These are phyloP conservation scores for Tinea semifulvella DNA, from an alignment of 2,888 invertebrate species.

Conservation along the genomic window DNA sequence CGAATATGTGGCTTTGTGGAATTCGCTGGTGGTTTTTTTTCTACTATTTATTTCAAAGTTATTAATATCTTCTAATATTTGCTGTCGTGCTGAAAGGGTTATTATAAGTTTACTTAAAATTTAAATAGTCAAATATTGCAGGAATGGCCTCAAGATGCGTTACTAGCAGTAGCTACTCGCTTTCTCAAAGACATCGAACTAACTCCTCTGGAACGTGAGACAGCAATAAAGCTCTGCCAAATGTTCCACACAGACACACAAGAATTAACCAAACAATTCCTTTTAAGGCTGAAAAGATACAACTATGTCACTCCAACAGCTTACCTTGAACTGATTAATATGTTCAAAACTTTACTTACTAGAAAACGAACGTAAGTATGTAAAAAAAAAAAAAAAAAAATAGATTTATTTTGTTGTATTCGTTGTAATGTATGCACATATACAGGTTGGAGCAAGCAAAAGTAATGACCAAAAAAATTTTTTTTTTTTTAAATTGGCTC, in stretches of 20 bases:
- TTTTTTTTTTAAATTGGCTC: too few species aligned
- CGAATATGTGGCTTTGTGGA: too few species aligned
- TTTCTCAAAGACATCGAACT: slow-evolving; percentile 85
- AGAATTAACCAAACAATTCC: slow-evolving; percentile 72
- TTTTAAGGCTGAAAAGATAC: slow-evolving; percentile 72
- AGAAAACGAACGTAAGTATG: slow-evolving; percentile 76
- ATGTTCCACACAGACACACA: slow-evolving; percentile 88
- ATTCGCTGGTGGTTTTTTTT: too few species aligned
- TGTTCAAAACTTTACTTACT: slow-evolving; percentile 81
- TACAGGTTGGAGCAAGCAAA: too few species aligned
- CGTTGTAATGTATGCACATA: too few species aligned
- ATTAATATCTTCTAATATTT: too few species aligned
- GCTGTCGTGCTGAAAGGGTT: too few species aligned
- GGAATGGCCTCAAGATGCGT: slow-evolving; percentile 94
- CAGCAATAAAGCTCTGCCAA: slow-evolving; percentile 90
- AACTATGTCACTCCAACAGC: slow-evolving; percentile 95
- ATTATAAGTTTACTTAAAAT: too few species aligned
- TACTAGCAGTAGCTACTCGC: slow-evolving; percentile 85
- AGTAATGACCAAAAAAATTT: too few species aligned
- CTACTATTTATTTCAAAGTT: too few species aligned
- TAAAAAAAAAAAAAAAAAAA: too few species aligned
- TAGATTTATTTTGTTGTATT: too few species aligned
- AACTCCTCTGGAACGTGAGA: slow-evolving; percentile 74
- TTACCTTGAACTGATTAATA: slow-evolving; percentile 90
- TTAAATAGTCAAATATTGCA: slow-evolving; percentile 31